These are phyloP conservation scores for Sympetrum striolatum DNA, from an alignment of 2,888 invertebrate genomes.

Conservation along the genomic window DNA sequence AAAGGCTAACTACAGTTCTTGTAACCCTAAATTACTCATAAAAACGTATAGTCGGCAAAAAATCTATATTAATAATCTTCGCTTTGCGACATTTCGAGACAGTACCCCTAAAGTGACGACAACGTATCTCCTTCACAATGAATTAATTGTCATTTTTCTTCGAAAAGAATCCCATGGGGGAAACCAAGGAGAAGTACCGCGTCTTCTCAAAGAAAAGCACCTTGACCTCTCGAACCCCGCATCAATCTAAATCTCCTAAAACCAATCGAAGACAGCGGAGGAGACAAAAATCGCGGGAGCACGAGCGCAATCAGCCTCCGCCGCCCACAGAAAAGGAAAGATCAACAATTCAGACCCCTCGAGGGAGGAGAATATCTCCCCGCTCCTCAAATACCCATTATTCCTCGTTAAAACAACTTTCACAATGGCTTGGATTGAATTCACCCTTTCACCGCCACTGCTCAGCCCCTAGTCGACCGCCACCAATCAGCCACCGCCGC, in stretches of 20 bases:
- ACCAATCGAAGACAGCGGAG: background rate
- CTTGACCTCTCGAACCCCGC: background rate
- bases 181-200: background rate
- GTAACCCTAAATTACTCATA: no score
- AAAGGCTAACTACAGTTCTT: no score
- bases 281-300: background rate
- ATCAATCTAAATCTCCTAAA: background rate
- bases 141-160: no score
- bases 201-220: background rate
- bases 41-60: no score
- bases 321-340: background rate
- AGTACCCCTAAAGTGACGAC: no score
- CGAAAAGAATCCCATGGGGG: background rate
- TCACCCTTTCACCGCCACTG: constrained; percentile 26
- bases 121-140: no score
- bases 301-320: background rate
- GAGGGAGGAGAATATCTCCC: background rate
- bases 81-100: no score
- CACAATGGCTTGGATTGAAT: constrained; percentile 38
- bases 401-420: constrained; percentile 35
- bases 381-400: constrained; percentile 30
- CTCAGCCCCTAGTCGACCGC: constrained; percentile 3
- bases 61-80: no score
- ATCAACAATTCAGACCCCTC: constrained; percentile 13
- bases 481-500: constrained; percentile 23